These are phyloP conservation scores for Druceiella hillmani DNA, from an alignment of 2,888 invertebrate species.

Conservation along the genomic window DNA sequence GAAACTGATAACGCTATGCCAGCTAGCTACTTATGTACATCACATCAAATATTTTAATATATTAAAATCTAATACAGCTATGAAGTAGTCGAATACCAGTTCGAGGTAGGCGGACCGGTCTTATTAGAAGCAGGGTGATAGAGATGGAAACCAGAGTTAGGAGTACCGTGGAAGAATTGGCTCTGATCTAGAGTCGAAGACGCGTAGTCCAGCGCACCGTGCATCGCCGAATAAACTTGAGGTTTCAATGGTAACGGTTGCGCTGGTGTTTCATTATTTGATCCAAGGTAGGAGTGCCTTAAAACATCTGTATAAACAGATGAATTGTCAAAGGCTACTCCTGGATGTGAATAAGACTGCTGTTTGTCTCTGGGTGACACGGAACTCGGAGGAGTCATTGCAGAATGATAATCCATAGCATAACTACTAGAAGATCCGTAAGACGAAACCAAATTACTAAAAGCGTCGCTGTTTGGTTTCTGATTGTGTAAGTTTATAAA, in stretches of 20 bases:
- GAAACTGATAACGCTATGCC: no score
- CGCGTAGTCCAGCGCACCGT: conserved; percentile 61
- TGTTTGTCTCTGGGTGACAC: conserved; percentile 89
- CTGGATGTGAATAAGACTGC: conserved; percentile 47
- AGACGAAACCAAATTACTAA: conserved; percentile 53
- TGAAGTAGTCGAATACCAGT: conserved; percentile 77
- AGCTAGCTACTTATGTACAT: no score
- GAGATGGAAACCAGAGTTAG: conserved; percentile 75
- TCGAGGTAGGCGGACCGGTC: conserved; percentile 62
- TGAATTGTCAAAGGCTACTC: conserved; percentile 44
- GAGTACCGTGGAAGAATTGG: conserved; percentile 76
- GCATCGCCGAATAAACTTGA: conserved; percentile 78
- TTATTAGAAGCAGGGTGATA: conserved; percentile 69
- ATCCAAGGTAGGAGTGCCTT: conserved; percentile 48
- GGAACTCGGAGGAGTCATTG: conserved; percentile 96
- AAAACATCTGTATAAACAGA: conserved; percentile 62
- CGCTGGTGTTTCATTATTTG: conserved; percentile 41
- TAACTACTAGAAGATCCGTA: conserved; percentile 52
- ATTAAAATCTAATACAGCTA: conserved; percentile 46
- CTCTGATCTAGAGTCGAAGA: conserved; percentile 72
- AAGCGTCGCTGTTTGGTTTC: conserved; percentile 48
- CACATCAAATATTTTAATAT: no score
- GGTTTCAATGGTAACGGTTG: conserved; percentile 80
- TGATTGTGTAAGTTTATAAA: conserved; percentile 51
- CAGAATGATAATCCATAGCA: conserved; percentile 80